Conservation (phyloP, 2,113 vertebrate genomes). For the Addax nasomaculatus region DNA sequence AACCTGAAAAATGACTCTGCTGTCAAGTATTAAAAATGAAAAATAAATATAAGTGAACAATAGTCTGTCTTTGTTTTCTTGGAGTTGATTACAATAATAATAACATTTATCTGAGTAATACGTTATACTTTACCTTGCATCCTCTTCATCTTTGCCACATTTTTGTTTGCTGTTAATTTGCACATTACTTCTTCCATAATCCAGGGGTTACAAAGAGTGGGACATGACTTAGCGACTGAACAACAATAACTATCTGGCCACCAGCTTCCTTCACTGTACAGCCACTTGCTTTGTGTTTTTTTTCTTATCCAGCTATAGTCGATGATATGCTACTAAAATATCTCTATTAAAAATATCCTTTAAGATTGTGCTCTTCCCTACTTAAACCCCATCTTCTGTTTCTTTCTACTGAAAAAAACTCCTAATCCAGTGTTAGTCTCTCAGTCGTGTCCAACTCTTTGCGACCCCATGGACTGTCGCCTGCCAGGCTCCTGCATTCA, state of each 20-base stretch:
- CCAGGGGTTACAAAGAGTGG: not conserved
- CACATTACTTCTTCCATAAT: not conserved
- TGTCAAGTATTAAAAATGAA: not conserved
- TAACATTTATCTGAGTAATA: not conserved
- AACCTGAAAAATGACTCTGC: not conserved
- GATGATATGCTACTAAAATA: not conserved
- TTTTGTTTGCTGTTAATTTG: not conserved
- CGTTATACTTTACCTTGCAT: not conserved
- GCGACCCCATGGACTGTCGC: not conserved
- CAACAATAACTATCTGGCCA: not conserved
- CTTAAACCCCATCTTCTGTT: not conserved
- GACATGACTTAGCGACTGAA: not conserved
- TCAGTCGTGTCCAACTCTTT: not conserved
- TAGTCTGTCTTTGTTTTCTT: not conserved
- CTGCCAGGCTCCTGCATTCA: not conserved
- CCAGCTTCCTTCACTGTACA: not conserved
- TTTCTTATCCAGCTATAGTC: not conserved
- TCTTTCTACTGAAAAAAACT: not conserved
- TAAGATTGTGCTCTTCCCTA: not conserved
- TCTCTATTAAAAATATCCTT: not conserved
- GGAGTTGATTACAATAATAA: not conserved
- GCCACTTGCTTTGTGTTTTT: not conserved
- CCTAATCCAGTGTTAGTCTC: not conserved
- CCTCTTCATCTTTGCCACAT: not conserved
- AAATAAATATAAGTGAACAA: not conserved